phyloP scores from a whole-genome alignment of 2,113 vertebrate genomes.

The Nestor notabilis region DNA sequence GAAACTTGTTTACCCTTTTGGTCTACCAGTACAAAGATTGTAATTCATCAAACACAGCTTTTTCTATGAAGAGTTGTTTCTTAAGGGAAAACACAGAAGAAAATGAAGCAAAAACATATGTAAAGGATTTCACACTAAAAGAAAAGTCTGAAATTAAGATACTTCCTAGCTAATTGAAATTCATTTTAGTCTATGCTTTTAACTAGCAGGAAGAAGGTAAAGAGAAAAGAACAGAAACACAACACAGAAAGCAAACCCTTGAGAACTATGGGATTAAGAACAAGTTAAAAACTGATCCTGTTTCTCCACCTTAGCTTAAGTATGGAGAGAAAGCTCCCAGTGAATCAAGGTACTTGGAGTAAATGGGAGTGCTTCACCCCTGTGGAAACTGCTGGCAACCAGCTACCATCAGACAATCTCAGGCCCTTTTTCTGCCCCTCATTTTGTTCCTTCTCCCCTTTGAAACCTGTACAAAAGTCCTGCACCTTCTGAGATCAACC shows the following conservation, averaged over 20 bases:
- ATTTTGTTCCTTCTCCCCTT: background rate
- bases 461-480: background rate
- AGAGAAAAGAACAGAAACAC: background rate
- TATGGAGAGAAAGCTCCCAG: background rate
- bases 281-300: background rate
- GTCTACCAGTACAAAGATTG: constrained; percentile 31
- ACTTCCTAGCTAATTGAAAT: background rate
- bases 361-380: background rate
- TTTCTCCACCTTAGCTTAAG: background rate
- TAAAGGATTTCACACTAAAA: background rate
- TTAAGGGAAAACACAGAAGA: background rate
- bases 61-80: constrained; percentile 35
- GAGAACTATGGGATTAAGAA: background rate
- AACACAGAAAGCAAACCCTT: no score
- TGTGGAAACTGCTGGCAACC: background rate
- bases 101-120: constrained; percentile 25
- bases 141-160: background rate
- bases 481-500: background rate
- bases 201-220: background rate
- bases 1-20: constrained; percentile 56
- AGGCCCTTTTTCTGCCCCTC: background rate
- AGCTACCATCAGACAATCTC: background rate
- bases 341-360: background rate
- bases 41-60: background rate
- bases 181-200: background rate